Evolutionary conservation across 2,113 vertebrate species (phyloP), one percentile per base, ranked within the genome.

Genomic region (Pipra filicauda): DNA sequence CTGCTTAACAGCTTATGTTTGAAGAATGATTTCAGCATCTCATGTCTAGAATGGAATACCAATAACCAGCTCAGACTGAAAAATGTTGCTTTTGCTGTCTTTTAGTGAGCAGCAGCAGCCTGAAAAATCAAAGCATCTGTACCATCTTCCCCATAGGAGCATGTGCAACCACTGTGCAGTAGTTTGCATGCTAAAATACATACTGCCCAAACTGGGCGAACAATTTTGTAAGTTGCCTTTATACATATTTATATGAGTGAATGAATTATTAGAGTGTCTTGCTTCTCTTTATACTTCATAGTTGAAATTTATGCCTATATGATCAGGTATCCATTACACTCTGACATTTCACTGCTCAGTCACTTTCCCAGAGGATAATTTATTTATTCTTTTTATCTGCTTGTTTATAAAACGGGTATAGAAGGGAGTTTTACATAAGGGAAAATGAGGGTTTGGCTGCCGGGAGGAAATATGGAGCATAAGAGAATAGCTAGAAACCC

Each of bases 351-450:
- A 74, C 69, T 93, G 79, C 82, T 66, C 39, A 81, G 61, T 61
- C 57, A 52, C 61, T 94, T 89, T 90, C 27, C 78, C 71, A 35
- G 79, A 77, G 59, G 66, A 71, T 80, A 94, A 90, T 91, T 96
- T 95, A 80, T 91, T 93, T 96, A 48, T 91, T 88, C 75, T 84
- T 96, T 95, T 93, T 93, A 75, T 94, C 90, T 91, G 24, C 59
- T 96, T 90, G n/a, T 84, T 96, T 93, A 59, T 86, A 75, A 92
- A 96, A 88, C 69, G 61, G 66, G 59, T 59, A n/a, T 49, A n/a
- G 69, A 74, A 67, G 65, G 48, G 37, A 86, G 55, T 93, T 96
- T 81, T 96, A 65, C 52, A 27, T 92, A 74, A 71, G 73, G 57
- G 67, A 92, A 88, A 84, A 92, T 59, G 85, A 92, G 65, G 14